phyloP scores from a whole-genome alignment of 1,140 invertebrate genomes.

The Heliothis subflexa region DNA sequence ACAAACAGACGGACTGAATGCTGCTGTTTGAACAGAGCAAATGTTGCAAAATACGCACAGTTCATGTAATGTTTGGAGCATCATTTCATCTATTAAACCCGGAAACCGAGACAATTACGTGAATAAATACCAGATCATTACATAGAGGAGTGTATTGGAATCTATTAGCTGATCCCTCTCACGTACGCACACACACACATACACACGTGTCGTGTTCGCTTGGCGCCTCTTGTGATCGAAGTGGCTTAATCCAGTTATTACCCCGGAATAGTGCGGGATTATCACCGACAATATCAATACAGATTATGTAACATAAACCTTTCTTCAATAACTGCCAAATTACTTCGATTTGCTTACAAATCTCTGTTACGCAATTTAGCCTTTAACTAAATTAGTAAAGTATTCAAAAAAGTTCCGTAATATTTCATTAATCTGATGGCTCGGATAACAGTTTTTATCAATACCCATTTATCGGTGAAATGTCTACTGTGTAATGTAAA shows the following conservation, averaged over 20 bases:
- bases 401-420: too few species aligned
- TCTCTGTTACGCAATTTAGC: neutral
- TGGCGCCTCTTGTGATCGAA: conserved; percentile 4
- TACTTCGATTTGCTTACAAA: conserved; percentile 9
- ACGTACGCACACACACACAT: too few species aligned
- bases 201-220: neutral
- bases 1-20: conserved; percentile 6
- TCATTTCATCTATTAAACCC: too few species aligned
- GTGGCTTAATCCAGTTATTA: conserved; percentile 27
- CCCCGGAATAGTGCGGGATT: conserved; percentile 4
- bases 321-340: conserved; percentile 18
- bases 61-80: too few species aligned
- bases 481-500: too few species aligned
- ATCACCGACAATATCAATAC: neutral
- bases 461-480: too few species aligned
- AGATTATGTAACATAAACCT: conserved; percentile 11
- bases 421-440: too few species aligned
- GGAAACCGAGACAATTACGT: too few species aligned
- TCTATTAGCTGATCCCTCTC: too few species aligned
- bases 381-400: too few species aligned
- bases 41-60: neutral
- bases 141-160: neutral
- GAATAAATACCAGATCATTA: neutral
- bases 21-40: neutral
- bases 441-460: too few species aligned